Conservation (phyloP, 2,797 vertebrate species). For the Meriones psammophilus region DNA sequence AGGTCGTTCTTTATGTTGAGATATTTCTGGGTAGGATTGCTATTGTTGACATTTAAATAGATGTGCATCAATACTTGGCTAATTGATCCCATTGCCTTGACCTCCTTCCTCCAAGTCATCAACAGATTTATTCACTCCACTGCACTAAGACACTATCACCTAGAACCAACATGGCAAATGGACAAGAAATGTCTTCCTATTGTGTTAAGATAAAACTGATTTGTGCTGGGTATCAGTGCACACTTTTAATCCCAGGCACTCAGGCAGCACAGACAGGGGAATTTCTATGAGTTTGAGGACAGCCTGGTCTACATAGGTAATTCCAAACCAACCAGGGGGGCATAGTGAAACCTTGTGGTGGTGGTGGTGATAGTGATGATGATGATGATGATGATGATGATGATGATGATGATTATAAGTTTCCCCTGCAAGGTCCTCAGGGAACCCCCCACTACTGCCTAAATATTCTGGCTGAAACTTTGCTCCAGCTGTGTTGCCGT, state of each 20-base stretch:
- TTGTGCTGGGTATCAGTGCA: neutral
- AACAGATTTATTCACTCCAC: neutral
- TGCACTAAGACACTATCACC: neutral
- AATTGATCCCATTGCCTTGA: neutral
- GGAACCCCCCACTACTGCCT: neutral
- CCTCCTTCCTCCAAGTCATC: neutral
- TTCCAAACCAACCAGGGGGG: neutral
- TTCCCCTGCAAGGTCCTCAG: neutral
- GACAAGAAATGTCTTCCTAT: neutral
- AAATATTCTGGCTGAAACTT: slow-evolving; percentile 36
- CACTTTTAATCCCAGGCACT: neutral
- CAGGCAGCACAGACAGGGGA: neutral
- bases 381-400: neutral
- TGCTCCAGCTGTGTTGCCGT: neutral
- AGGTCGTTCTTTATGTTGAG: neutral
- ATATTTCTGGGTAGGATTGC: neutral
- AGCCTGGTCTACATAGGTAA: neutral
- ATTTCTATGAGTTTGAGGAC: neutral
- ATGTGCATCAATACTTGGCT: neutral
- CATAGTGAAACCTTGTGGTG: neutral
- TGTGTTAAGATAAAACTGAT: neutral
- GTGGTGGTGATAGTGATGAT: neutral
- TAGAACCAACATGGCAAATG: neutral
- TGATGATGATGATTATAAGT: neutral
- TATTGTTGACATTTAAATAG: neutral